Base-by-base conservation (phyloP, 2,113 vertebrate species). In the Leucosticte australis region DNA sequence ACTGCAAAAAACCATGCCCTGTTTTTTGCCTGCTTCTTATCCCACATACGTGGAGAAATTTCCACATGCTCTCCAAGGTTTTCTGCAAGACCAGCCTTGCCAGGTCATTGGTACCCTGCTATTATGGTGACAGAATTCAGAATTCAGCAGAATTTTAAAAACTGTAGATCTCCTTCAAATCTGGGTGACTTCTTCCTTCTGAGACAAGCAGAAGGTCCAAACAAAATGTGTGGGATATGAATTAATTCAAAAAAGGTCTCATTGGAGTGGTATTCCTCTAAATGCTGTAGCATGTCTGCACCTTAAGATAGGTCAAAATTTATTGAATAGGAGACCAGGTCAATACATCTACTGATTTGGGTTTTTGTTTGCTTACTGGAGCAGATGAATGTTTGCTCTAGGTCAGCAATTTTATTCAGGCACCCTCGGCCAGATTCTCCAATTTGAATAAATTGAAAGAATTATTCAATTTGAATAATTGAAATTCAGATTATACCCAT, bases 41-140 rank as follows among this genome's bases (percentile, higher is more conserved):
- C 3, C 3, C 7, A 0, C 8, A 26, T 2, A 22, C 4, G 41
- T 10, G 0, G 1, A 76, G 26, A 65, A 76, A 47, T 73, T 71
- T 60, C 13, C 20, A 63, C 0, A 1, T 33, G 4, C 2, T 87
- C 24, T 82, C 39, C 8, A 63, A 31, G 9, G 3, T 35, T 80
- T 73, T 27, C 63, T 80, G 14, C 55, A 83, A 69, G 16, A 3
- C 21, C 49, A 30, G 8, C 1, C 1, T 21, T 42, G 13, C 11
- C 59, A 77, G 37, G 28, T 67, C 15, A 39, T 23, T 67, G 28
- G 24, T 9, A 68, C 5, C 4, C 33, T 68, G 44, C 3, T 55
- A 2, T 46, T 12, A 23, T 20, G 19, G 13, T 64, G 46, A 15
- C 17, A 56, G 28, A 41, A 62, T 60, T 60, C 16, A 60, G 44